Percentiles rank a stretch among this genome's conserved stretches.
Evolutionary conservation across 2,113 vertebrate genomes (phyloP).

Genomic region (Spilogale gracilis): DNA sequence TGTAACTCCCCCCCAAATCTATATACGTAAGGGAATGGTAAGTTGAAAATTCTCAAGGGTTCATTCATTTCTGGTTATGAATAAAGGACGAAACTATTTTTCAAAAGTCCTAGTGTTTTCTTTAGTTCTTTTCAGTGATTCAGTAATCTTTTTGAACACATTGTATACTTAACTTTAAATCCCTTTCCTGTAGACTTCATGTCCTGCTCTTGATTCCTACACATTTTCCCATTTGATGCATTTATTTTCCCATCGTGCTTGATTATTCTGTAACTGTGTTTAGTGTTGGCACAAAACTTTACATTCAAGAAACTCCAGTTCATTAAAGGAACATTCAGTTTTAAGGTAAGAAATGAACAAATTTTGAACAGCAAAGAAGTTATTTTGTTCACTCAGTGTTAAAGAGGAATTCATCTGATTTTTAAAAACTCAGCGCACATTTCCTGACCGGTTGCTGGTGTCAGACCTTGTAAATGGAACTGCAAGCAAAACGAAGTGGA

Average conservation of each 20-base stretch:
- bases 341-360: conserved; percentile 57
- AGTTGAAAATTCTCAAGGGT: neutral
- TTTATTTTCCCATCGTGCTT: conserved; percentile 41
- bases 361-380: conserved; percentile 35
- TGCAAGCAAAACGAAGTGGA: neutral
- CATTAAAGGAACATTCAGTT: conserved; percentile 6
- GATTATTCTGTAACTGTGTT: conserved; percentile 26
- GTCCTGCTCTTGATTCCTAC: conserved; percentile 50
- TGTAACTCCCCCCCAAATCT: neutral
- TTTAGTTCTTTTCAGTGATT: neutral
- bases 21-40: neutral
- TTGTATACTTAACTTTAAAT: conserved; percentile 25
- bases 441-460: neutral
- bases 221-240: conserved; percentile 32
- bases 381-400: neutral
- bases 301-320: conserved; percentile 10
- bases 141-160: neutral
- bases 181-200: neutral
- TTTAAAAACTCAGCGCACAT: neutral
- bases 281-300: neutral
- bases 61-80: neutral
- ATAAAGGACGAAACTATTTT: neutral
- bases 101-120: neutral
- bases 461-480: neutral
- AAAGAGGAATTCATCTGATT: conserved; percentile 17